Conservation (phyloP, 2,797 vertebrate species). For the Phoeniculus purpureus region DNA sequence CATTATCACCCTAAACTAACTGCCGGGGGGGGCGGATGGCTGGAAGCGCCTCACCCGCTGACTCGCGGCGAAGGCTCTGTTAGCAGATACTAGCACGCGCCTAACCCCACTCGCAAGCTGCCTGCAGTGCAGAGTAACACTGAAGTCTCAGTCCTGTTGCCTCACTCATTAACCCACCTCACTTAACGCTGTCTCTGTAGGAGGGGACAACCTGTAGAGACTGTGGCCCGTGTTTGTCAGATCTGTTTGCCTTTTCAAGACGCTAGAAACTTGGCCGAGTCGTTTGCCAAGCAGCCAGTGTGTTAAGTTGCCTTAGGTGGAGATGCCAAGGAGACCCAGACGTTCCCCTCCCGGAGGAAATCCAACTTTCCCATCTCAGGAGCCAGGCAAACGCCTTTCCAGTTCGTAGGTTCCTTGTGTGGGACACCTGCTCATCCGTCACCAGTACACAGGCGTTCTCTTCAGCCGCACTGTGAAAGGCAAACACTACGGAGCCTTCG, state of each 20-base stretch:
- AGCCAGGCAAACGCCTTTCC: background rate
- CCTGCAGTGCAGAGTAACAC: background rate
- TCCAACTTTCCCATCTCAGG: background rate
- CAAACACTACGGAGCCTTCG: background rate
- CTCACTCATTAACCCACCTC: background rate
- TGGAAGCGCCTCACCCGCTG: slow-evolving; percentile 48
- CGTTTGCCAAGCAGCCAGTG: background rate
- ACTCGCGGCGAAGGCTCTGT: slow-evolving; percentile 32
- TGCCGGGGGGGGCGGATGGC: slow-evolving; percentile 28
- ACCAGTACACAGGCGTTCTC: background rate
- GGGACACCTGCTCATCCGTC: slow-evolving; percentile 16
- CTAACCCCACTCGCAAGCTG: background rate
- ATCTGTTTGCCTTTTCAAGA: background rate
- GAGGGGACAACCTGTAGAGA: background rate
- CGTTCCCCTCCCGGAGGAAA: background rate
- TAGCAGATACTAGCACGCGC: background rate
- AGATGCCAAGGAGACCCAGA: background rate
- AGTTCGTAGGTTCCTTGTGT: background rate
- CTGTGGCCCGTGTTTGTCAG: background rate
- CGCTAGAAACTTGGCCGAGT: rapidly evolving
- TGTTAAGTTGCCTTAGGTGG: background rate
- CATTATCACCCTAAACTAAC: slow-evolving; percentile 65
- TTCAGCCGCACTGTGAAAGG: background rate
- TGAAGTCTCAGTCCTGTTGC: background rate
- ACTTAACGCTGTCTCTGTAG: rapidly evolving